Base-by-base conservation (phyloP, 2,113 vertebrate genomes). In the Rhagologus leucostigma region DNA sequence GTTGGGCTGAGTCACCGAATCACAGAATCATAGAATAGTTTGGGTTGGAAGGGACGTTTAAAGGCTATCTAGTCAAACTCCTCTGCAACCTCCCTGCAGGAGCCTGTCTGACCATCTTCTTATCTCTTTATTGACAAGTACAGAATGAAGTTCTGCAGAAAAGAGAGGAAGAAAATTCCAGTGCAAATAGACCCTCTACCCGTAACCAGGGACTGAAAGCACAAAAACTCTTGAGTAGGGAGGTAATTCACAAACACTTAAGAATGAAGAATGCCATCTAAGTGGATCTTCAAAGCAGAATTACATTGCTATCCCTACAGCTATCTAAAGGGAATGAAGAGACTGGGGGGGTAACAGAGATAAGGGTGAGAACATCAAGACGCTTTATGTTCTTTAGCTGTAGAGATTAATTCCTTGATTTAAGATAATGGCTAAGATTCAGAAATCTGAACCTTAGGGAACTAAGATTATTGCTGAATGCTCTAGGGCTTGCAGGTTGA, bases 211-310 rank as follows among this genome's bases (percentile, higher is more conserved):
- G 80, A 79, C 49, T 23, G 16, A 44, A 77, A 77, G 35, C 49
- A 80, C 65, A 67, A 76, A 85, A 89, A 46, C 41, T 49, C 41
- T 52, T 49, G 46, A 88, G n/a, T 49, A 86, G 59, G 55, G 70
- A 83, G n/a, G 46, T 73, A 76, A 49, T 33, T 92, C 46, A 53
- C 52, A 84, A 94, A 89, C 55, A 83, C 53, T 75, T 57, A 50
- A 0, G 42, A 52, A 76, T 60, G 42, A 93, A 96, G 90, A 97
- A 96, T 92, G 90, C 49, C 70, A 95, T 88, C 90, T 65, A 92
- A 88, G 94, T 90, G 79, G 90, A 93, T 94, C 79, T 90, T 95
- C 94, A 93, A 93, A 84, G 95, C n/a, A 68, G 63, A 62, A 77
- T 69, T 79, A 22, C 16, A 57, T 14, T 85, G 75, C 55, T 77